Evolutionary conservation across 2,113 vertebrate species (phyloP).

Genomic region (Fulmarus glacialis): DNA sequence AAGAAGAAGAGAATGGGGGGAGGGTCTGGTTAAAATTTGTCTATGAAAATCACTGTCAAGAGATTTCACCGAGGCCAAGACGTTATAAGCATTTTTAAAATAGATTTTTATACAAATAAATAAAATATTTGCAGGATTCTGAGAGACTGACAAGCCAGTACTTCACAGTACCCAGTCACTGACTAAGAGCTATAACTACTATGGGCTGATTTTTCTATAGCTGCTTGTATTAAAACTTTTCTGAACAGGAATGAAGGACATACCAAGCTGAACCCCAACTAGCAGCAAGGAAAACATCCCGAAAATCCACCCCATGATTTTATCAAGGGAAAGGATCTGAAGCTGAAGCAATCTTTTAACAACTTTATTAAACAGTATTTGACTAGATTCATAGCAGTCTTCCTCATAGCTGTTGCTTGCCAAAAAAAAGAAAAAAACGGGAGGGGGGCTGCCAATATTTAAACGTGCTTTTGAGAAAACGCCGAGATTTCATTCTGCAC

Average conservation of each 20-base stretch:
- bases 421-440: neutral
- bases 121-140: neutral
- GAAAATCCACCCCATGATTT: neutral
- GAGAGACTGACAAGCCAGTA: neutral
- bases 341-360: neutral
- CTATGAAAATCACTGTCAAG: neutral
- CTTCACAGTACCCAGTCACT: neutral
- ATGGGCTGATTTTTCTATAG: neutral
- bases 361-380: neutral
- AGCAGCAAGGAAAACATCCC: neutral
- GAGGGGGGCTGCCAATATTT: neutral
- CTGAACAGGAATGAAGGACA: neutral
- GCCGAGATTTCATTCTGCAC: fast-evolving
- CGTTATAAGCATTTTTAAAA: neutral
- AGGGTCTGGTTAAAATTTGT: neutral
- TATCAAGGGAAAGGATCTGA: neutral
- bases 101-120: neutral
- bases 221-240: neutral
- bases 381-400: neutral
- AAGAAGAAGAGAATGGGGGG: neutral
- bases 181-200: neutral
- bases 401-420: neutral
- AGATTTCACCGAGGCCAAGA: neutral
- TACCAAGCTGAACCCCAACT: neutral
- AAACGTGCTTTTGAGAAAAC: neutral